Percentiles rank a stretch among this genome's conserved stretches.
Evolutionary conservation across 2,888 invertebrate genomes (phyloP).

Genomic region (Micropterix aruncella): DNA sequence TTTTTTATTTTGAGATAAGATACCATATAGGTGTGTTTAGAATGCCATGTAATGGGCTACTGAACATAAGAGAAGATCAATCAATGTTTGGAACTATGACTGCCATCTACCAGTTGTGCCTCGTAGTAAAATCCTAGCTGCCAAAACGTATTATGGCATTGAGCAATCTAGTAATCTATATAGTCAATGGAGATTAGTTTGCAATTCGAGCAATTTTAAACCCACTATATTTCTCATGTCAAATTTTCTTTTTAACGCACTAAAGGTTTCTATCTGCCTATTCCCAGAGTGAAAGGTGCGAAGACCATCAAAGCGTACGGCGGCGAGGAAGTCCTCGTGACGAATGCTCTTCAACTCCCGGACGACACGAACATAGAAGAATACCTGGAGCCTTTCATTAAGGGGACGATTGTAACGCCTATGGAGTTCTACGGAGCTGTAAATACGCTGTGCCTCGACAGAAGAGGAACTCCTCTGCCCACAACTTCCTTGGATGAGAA

Average conservation of each 20-base stretch:
- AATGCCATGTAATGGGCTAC: no score
- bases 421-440: constrained; percentile 56
- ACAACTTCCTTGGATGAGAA: constrained; percentile 68
- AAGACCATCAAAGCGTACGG: constrained; percentile 54
- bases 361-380: constrained; percentile 50
- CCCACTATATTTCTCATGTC: no score
- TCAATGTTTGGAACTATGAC: no score
- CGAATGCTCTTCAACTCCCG: constrained; percentile 66
- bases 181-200: no score
- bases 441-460: constrained; percentile 58
- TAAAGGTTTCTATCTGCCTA: constrained; percentile 8
- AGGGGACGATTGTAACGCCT: constrained; percentile 83
- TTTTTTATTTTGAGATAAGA: no score
- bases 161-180: no score
- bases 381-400: constrained; percentile 75
- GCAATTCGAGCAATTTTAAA: no score
- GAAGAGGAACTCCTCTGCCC: constrained; percentile 49
- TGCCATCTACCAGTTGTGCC: no score
- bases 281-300: constrained; percentile 55
- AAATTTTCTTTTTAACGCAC: background rate
- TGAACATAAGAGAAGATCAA: no score
- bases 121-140: no score
- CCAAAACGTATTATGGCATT: no score
- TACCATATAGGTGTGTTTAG: no score
- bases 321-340: constrained; percentile 44